Evolutionary conservation across 1,140 invertebrate species (phyloP).

Genomic region (Papilio polytes): DNA sequence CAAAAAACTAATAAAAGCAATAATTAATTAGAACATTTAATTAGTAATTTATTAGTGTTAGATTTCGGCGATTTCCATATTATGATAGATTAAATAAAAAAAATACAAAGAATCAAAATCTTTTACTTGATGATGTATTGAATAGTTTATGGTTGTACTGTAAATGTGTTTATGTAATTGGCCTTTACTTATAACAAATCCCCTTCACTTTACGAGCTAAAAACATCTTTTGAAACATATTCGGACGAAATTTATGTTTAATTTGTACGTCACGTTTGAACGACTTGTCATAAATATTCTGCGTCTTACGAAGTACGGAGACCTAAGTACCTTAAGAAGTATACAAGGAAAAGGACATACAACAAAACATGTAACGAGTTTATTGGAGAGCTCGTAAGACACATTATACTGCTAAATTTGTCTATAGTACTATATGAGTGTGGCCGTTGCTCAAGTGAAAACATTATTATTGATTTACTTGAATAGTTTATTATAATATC

Average conservation of each 20-base stretch:
- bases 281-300: not conserved
- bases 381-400: too few relatives aligned
- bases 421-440: not conserved
- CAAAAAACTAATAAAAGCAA: not conserved
- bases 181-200: conserved; percentile 1
- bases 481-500: not conserved
- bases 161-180: not conserved
- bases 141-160: not conserved
- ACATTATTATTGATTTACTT: not conserved
- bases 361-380: too few relatives aligned
- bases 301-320: not conserved
- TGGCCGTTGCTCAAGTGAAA: not conserved
- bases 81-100: not conserved
- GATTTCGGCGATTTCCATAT: not conserved
- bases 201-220: not conserved
- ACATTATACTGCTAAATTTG: not conserved
- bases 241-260: not conserved
- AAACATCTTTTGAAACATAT: not conserved
- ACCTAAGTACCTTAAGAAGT: not conserved
- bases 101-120: too few relatives aligned
- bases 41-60: not conserved
- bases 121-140: too few relatives aligned
- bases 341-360: too few relatives aligned
- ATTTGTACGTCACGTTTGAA: not conserved
- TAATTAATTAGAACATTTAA: not conserved